phyloP scores from a whole-genome alignment of 2,113 vertebrate genomes.

The Suncus etruscus region DNA sequence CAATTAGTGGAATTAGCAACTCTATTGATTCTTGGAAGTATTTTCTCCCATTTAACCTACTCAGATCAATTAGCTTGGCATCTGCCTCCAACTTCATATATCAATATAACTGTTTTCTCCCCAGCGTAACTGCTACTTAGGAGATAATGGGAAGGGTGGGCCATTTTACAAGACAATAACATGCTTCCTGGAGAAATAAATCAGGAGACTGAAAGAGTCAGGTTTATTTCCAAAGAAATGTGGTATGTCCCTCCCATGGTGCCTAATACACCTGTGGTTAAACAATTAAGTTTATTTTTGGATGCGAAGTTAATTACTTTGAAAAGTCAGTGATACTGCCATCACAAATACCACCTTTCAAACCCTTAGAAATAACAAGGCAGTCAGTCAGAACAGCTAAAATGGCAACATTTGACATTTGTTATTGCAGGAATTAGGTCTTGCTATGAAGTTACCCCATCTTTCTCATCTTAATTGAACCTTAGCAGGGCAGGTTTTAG shows the following conservation, averaged over 20 bases:
- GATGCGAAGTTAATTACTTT: conserved; percentile 88
- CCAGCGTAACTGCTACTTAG: conserved; percentile 86
- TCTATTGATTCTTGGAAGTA: conserved; percentile 87
- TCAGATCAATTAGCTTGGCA: conserved; percentile 87
- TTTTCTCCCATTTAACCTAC: conserved; percentile 87
- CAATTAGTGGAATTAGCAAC: conserved; percentile 84
- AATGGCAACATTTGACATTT: conserved; percentile 82
- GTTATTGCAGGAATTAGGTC: conserved; percentile 85
- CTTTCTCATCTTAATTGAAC: conserved; percentile 86
- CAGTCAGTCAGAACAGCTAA: conserved; percentile 83
- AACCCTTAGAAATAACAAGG: conserved; percentile 82
- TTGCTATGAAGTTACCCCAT: conserved; percentile 83
- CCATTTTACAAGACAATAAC: conserved; percentile 87
- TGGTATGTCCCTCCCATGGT: conserved; percentile 84
- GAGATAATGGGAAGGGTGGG: conserved; percentile 84
- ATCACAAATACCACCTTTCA: conserved; percentile 86
- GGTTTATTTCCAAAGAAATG: conserved; percentile 85
- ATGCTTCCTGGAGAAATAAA: conserved; percentile 84
- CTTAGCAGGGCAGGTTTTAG: conserved; percentile 80
- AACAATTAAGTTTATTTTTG: conserved; percentile 88
- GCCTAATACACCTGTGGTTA: conserved; percentile 85
- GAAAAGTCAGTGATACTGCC: conserved; percentile 85
- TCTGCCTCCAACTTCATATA: conserved; percentile 88
- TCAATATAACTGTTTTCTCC: conserved; percentile 87
- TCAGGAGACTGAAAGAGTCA: conserved; percentile 84